A percentile compares a stretch with the other conserved stretches of the same genome.
phyloP scores from a whole-genome alignment of 2,888 invertebrate species.

The Diadegma fenestrale region DNA sequence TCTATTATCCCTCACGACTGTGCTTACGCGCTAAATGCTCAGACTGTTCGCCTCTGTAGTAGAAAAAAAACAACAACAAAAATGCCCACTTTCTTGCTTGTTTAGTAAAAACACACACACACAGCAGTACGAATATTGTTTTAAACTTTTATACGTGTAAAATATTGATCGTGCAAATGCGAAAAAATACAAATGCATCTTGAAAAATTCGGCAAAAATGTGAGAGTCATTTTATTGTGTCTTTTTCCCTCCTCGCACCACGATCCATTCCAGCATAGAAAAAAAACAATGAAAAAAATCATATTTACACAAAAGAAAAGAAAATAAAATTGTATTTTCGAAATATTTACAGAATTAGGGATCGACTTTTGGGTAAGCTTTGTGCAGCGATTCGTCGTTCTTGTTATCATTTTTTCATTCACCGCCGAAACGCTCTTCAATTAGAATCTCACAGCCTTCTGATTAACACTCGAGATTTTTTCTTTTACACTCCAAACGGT shows the following conservation, averaged over 20 bases:
- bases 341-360: constrained; percentile 53
- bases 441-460: neutral
- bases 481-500: neutral
- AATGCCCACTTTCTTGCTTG: constrained; percentile 16
- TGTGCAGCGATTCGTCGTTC: neutral
- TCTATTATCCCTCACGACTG: constrained; percentile 15
- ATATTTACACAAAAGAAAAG: constrained; percentile 40
- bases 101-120: constrained; percentile 22
- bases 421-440: neutral
- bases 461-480: neutral
- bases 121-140: constrained; percentile 52
- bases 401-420: neutral
- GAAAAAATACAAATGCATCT: constrained; percentile 57
- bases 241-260: neutral
- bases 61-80: constrained; percentile 18
- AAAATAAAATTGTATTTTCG: constrained; percentile 44
- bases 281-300: constrained; percentile 3
- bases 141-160: constrained; percentile 65
- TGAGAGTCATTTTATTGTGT: constrained; percentile 32
- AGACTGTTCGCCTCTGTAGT: constrained; percentile 41
- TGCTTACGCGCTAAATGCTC: constrained; percentile 39
- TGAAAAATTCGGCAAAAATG: constrained; percentile 32
- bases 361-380: neutral
- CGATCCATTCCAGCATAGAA: neutral
- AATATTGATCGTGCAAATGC: constrained; percentile 54